Base-by-base conservation (phyloP, 1,140 invertebrate species). In the Tigriopus japonicus region DNA sequence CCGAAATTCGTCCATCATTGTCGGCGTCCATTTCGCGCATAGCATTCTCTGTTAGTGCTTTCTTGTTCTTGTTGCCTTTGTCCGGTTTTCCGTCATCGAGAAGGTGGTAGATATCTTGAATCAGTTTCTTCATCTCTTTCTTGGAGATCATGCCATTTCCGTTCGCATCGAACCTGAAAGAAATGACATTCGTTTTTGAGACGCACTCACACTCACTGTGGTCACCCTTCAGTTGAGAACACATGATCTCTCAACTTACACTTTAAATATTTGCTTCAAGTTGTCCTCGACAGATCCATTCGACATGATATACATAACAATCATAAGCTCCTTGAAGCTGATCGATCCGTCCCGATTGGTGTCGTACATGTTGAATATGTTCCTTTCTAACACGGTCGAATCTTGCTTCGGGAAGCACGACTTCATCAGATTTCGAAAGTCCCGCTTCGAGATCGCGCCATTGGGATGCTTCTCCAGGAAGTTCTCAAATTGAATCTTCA, bases 11-110 rank as follows among this genome's bases (percentile, higher is more conserved):
- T 28, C 56, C 56, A 58, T 58, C 56, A 7, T 58, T 28, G n/a
- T 58, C 42, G 15, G 28, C 40, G 40, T 58, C 56, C 56, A 58
- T 58, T 17, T 58, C 56, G 6, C 24, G 13, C 24, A 58, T 40
- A 6, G 56, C 56, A 15, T 49, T 15, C n/a, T 49, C 21, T 6
- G 9, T 35, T 9, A 35, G 9, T 3, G 45, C 45, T 10, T 17
- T 49, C 12, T 49, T 21, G 12, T 6, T 15, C 45, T 49, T 21
- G n/a, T 21, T 15, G 21, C n/a, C 21, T 15, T 15, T 49, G 6
- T 49, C 45, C 2, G 21, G 45, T 21, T 49, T 21, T 10, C n/a
- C 45, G 10, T 15, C n/a, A 21, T 21, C 21, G 45, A 49, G 21
- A 21, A 49, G 45, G 45, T 21, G 21, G n/a, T 49, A 21, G 12